Base-by-base conservation (phyloP, 2,797 vertebrate genomes). In the Coregonus ussuriensis region DNA sequence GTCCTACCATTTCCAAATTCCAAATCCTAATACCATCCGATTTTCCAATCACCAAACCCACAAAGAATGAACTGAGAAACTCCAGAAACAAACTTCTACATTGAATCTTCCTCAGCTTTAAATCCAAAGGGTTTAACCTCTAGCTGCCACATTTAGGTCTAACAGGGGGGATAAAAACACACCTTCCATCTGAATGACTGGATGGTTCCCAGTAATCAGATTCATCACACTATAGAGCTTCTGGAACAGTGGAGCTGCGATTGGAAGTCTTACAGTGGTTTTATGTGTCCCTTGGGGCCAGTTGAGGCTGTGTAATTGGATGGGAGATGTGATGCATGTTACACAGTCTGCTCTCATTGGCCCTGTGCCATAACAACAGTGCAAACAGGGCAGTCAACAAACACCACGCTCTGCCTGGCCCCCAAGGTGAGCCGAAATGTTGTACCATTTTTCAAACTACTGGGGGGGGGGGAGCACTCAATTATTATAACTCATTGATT, bases 251-350 rank as follows among this genome's bases (percentile, higher is more conserved):
- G 18, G 33, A 21, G 72, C 33, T 74, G 54, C 54, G 37, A 41
- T 63, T 62, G 72, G 18, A 74, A 11, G 16, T 35, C 16, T 56
- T 14, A 31, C 67, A 21, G 68, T 66, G 31, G 7, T 65, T 21
- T 71, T 11, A 77, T 72, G 63, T 6, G 33, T 54, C 41, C 59
- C 62, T 15, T 3, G 29, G 62, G 56, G 33, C 21, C 29, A 14
- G 51, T 51, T 51, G 33, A 66, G 29, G 70, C 54, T 29, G n/a
- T 63, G 71, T 51, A 71, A 72, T 65, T 51, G 70, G 70, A 77
- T 33, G 33, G 29, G 33, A 47, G 54, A 67, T 53, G 62, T 37
- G 47, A 67, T 21, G 14, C 31, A 54, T 37, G 51, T 53, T 53
- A 53, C 59, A 67, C 41, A 25, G 3, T 66, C 25, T 66, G 62